Base-by-base conservation (phyloP, 2,888 invertebrate species). In the Apodemia duryi region DNA sequence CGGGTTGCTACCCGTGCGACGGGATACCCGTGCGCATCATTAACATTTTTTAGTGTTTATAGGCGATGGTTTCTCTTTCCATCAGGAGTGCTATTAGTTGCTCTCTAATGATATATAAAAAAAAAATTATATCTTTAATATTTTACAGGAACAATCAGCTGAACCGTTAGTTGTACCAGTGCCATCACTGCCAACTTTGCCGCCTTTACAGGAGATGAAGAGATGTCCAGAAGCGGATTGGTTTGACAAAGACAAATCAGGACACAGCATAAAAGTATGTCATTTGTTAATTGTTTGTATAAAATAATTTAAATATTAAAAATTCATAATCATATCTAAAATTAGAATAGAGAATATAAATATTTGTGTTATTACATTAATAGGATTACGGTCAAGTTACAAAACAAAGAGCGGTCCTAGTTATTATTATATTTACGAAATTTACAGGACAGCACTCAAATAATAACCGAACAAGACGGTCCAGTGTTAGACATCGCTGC, bases 131-230 rank as follows among this genome's bases (percentile, higher is more conserved):
- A 3, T 32, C 2, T 32, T 49, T 32, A 41, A 62, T 43, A 62
- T 65, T 62, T 68, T 38, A 3, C 63, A 88, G 87, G 86, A 85
- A 2, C 83, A 83, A 7, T 81, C 81, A 2, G 70, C 76, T 0
- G 87, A 88, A 2, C 63, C 80, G 0, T 76, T 87, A 21, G 78
- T 85, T 9, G 85, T 86, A 28, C 78, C 86, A 35, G 78, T 86
- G 21, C 82, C 86, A 0, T 68, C 77, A 0, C 68, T 87, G 68
- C 83, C 84, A 3, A 79, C 87, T 0, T 68, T 89, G 51, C 88
- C 89, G 0, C 83, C 87, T 0, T 72, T 89, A 57, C 88, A 86
- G 67, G 83, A 85, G 2, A 87, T 89, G 82, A 88, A 88, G 70
- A 71, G 87, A 7, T 84, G 85, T 67, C 78, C 75, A 4, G 86